Percentiles rank a stretch among this genome's conserved stretches.
Evolutionary conservation across 1,140 invertebrate genomes (phyloP).

Genomic region (Anadara kagoshimensis): DNA sequence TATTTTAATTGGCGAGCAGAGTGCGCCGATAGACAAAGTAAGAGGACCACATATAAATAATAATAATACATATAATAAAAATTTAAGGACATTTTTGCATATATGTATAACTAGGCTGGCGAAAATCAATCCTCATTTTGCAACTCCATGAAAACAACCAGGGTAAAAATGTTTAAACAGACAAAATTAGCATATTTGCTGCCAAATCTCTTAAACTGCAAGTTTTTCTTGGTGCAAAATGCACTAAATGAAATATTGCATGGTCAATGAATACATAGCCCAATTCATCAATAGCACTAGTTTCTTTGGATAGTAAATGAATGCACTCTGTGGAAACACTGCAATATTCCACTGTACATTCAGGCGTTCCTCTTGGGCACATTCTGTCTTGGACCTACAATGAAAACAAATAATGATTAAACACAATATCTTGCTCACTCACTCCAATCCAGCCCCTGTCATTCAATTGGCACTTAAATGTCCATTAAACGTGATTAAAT

Average conservation of each 20-base stretch:
- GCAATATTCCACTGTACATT: too few species aligned
- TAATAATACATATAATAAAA: too few species aligned
- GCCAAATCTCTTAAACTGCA: slow-evolving; percentile 10
- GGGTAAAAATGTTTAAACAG: slow-evolving; percentile 12
- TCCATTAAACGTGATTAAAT: too few species aligned
- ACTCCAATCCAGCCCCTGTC: too few species aligned
- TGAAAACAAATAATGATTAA: too few species aligned
- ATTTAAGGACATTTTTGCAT: slow-evolving; percentile 32
- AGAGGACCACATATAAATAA: too few species aligned
- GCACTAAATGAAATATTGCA: slow-evolving; percentile 31
- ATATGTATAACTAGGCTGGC: slow-evolving; percentile 9
- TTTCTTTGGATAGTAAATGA: slow-evolving; percentile 27
- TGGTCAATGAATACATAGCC: slow-evolving; percentile 36
- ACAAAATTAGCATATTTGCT: slow-evolving; percentile 22
- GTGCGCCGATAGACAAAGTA: too few species aligned
- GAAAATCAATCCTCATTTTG: slow-evolving; percentile 38
- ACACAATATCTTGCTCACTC: too few species aligned
- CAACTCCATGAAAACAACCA: slow-evolving; percentile 43
- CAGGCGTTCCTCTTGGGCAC: too few species aligned
- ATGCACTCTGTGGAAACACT: slow-evolving; percentile 2
- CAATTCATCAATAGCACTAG: slow-evolving; percentile 44
- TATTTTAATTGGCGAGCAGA: too few species aligned
- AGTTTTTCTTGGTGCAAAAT: slow-evolving; percentile 21
- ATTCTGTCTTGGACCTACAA: too few species aligned
- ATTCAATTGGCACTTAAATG: too few species aligned